Percentiles rank a stretch among this genome's conserved stretches.
Evolutionary conservation across 2,113 vertebrate species (phyloP).

Genomic region (Onychostruthus taczanowskii): DNA sequence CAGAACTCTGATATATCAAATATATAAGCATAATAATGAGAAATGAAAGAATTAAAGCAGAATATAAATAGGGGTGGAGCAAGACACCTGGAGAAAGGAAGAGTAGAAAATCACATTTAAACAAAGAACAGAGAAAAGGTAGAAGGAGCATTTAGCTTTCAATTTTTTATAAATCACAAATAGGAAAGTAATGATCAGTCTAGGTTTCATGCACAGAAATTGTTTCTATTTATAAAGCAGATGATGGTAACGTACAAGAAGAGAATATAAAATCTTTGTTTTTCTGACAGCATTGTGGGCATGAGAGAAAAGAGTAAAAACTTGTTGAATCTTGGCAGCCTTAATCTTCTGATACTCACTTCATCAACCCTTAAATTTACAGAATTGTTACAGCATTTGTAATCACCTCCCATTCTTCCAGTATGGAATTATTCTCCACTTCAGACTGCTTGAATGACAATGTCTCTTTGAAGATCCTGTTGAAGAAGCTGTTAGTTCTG

Average conservation of each 20-base stretch:
- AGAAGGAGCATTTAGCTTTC: neutral
- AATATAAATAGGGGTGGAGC: neutral
- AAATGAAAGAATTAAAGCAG: neutral
- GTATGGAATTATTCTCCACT: constrained; percentile 7
- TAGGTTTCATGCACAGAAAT: neutral
- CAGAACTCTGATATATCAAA: neutral
- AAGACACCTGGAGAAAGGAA: neutral
- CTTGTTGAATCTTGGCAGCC: neutral
- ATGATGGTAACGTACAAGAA: neutral
- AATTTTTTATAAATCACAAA: neutral
- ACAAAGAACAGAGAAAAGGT: neutral
- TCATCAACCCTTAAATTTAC: neutral
- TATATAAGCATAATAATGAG: neutral
- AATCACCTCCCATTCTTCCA: neutral
- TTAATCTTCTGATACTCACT: neutral
- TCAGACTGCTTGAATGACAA: constrained; percentile 26
- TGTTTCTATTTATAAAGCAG: neutral
- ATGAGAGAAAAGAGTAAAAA: neutral
- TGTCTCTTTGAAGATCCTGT: neutral
- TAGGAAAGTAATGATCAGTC: neutral
- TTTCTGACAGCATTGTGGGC: neutral
- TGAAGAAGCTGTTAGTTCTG: constrained; percentile 15
- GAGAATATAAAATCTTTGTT: neutral
- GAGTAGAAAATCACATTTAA: neutral
- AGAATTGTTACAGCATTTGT: neutral